Conservation (phyloP, 1,140 invertebrate genomes). For the Lutraria rhynchaena region DNA sequence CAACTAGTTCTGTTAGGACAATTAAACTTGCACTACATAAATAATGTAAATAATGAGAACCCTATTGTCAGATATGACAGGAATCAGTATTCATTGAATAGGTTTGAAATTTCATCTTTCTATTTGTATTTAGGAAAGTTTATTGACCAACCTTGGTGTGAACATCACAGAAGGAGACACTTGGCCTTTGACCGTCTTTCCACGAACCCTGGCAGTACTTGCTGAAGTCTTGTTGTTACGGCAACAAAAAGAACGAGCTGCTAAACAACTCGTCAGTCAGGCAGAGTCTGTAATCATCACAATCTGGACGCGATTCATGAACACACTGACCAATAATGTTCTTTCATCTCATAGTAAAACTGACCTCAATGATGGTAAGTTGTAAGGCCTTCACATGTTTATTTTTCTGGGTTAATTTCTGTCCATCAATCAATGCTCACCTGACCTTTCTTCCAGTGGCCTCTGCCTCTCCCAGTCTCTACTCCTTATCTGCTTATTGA, state of each 20-base stretch:
- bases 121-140: conserved; percentile 85
- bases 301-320: conserved; percentile 94
- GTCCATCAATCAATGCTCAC: no score
- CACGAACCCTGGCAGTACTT: conserved; percentile 91
- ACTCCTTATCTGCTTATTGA: no score
- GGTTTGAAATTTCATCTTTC: no score
- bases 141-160: conserved; percentile 90
- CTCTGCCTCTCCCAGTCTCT: no score
- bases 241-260: conserved; percentile 89
- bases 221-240: conserved; percentile 89
- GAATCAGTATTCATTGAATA: no score
- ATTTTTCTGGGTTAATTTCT: no score
- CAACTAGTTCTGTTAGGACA: no score
- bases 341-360: conserved; percentile 71
- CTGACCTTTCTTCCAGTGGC: no score
- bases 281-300: conserved; percentile 91
- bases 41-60: background rate
- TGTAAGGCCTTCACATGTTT: no score
- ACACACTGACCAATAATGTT: conserved; percentile 92
- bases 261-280: conserved; percentile 71
- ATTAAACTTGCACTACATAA: no score
- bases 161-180: conserved; percentile 86
- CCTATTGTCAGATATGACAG: no score
- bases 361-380: conserved; percentile 76
- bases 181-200: conserved; percentile 93